Evolutionary conservation across 2,888 invertebrate species (phyloP).

Genomic region (Cheilosia vulpina): DNA sequence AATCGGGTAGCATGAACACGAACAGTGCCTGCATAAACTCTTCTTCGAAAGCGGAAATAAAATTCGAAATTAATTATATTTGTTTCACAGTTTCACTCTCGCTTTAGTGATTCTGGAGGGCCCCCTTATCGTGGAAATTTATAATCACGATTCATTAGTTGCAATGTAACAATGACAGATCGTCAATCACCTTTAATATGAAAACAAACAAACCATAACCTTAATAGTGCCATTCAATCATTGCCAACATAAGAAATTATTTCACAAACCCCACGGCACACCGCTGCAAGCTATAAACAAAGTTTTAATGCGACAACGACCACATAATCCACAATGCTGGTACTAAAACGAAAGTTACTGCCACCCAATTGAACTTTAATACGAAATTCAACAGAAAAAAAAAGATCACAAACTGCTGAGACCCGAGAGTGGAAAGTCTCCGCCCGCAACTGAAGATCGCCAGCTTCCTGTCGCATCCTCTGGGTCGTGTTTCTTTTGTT

Average conservation of each 20-base stretch:
- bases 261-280: neutral
- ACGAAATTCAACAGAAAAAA: conserved; percentile 48
- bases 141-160: conserved; percentile 16
- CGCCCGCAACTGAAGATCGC: conserved; percentile 28
- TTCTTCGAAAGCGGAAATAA: too few species aligned
- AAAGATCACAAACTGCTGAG: conserved; percentile 28
- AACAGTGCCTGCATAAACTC: too few species aligned
- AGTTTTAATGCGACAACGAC: conserved; percentile 50
- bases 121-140: neutral
- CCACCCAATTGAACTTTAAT: conserved; percentile 66
- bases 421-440: conserved; percentile 25
- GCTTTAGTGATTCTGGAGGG: neutral
- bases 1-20: too few species aligned
- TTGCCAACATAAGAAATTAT: conserved; percentile 6
- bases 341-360: conserved; percentile 67
- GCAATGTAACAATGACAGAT: neutral
- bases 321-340: conserved; percentile 35
- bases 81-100: too few species aligned
- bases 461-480: conserved; percentile 38
- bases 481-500: neutral
- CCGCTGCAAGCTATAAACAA: neutral
- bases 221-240: conserved; percentile 12
- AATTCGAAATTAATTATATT: too few species aligned
- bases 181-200: conserved; percentile 6
- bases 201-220: conserved; percentile 10